phyloP scores from a whole-genome alignment of 1,140 invertebrate genomes.

The Atta colombica region DNA sequence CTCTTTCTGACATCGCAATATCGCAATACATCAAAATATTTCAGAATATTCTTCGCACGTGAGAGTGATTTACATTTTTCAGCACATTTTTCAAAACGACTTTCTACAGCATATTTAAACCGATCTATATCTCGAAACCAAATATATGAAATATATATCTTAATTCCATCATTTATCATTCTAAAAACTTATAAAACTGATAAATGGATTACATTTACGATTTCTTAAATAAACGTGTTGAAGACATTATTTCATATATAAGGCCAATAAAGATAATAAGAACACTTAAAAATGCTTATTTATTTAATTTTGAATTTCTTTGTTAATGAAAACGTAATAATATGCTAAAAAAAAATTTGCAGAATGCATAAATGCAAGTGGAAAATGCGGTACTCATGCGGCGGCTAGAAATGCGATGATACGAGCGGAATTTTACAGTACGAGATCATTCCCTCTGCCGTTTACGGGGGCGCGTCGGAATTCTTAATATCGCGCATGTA shows the following conservation, averaged over 20 bases:
- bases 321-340: background rate
- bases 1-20: background rate
- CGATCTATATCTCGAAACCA: conserved; percentile 31
- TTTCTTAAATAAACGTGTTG: background rate
- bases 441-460: conserved; percentile 11
- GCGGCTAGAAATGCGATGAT: background rate
- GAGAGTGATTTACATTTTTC: background rate
- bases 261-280: background rate
- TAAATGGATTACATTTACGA: conserved; percentile 65
- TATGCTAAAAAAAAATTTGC: conserved; percentile 23
- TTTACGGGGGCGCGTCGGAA: background rate
- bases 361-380: background rate
- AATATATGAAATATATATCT: conserved; percentile 12
- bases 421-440: conserved; percentile 21
- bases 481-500: conserved; percentile 51
- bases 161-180: conserved; percentile 51
- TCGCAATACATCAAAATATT: background rate
- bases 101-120: conserved; percentile 21
- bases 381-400: background rate
- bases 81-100: conserved; percentile 31
- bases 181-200: conserved; percentile 64
- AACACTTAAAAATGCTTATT: background rate
- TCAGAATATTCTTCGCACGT: background rate
- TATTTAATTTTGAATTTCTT: background rate
- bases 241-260: background rate